Base-by-base conservation (phyloP, 2,888 invertebrate genomes). In the Dryobotodes eremita region DNA sequence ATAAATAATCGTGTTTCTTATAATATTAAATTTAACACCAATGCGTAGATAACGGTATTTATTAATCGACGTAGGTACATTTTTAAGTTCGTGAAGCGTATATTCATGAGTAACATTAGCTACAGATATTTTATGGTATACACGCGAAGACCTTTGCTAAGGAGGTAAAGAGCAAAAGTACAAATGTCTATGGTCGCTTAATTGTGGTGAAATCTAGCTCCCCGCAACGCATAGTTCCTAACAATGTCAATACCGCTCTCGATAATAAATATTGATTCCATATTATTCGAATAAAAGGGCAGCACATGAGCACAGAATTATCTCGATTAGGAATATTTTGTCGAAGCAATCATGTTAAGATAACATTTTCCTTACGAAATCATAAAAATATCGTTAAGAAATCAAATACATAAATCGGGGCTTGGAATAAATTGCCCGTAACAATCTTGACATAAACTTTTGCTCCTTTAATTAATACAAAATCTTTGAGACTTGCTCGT, bases 71-170 rank as follows among this genome's bases (percentile, higher is more conserved):
- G 31, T n/a, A n/a, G n/a, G n/a, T 64, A 59, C 2, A 42, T 70
- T 46, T 66, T 66, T 62, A 77, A 59, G 42, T 64, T 72, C 55
- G 71, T 69, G 36, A 48, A 50, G 64, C 62, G 70, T 71, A 53
- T 59, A 68, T 66, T 75, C 59, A 82, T 75, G 48, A 75, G 31
- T 69, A 75, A 73, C 31, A 61, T 79, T 79, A 74, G 71, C 53
- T 79, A 84, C 68, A 79, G 64, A 76, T 70, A 53, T 79, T 65
- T 76, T 65, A 75, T 79, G 75, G 61, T 61, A 65, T 36, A 75
- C 59, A 79, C 69, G 66, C 70, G 64, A 77, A 71, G 71, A 71
- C 36, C 66, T 83, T 80, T 71, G 17, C 6, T 13, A 64, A 75
- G 61, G 62, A 73, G 72, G 57, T 55, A 71, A 74, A 74, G 17